Conservation (phyloP, 2,113 vertebrate genomes). For the Sylvia atricapilla region DNA sequence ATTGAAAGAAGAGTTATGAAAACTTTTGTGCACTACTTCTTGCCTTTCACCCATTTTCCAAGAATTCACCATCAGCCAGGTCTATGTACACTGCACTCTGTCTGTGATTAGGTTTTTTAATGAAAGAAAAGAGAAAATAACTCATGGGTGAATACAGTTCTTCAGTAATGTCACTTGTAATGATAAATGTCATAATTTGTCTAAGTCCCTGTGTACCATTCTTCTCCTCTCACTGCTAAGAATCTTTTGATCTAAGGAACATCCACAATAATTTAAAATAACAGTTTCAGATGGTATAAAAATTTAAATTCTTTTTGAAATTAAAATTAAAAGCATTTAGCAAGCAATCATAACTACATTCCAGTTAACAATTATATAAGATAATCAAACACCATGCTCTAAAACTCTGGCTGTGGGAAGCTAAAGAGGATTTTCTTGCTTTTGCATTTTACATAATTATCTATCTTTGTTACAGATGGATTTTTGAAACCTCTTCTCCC, state of each 20-base stretch:
- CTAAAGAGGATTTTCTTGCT: background rate
- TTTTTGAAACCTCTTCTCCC: slow-evolving; percentile 13
- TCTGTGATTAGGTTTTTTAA: background rate
- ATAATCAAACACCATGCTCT: slow-evolving; percentile 1
- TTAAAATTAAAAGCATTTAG: slow-evolving; percentile 21
- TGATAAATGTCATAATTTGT: slow-evolving; percentile 4
- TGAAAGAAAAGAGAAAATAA: background rate
- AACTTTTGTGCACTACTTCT: background rate
- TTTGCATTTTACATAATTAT: slow-evolving; percentile 16
- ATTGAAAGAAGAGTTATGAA: background rate
- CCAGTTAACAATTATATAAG: slow-evolving; percentile 12
- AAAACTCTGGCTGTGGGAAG: background rate
- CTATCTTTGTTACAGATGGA: background rate
- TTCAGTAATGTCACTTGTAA: background rate
- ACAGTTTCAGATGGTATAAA: background rate
- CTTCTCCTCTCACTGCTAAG: background rate
- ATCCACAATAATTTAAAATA: background rate
- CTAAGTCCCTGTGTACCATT: background rate
- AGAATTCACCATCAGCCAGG: background rate
- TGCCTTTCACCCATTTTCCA: background rate
- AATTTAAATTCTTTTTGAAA: slow-evolving; percentile 2
- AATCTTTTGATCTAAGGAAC: background rate
- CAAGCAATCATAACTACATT: slow-evolving; percentile 18
- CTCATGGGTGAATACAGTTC: background rate
- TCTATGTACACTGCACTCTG: background rate